Percentiles rank a stretch among this genome's conserved stretches.
These are phyloP conservation scores for Sipha maydis DNA, from an alignment of 2,888 invertebrate species.

Conservation along the genomic window DNA sequence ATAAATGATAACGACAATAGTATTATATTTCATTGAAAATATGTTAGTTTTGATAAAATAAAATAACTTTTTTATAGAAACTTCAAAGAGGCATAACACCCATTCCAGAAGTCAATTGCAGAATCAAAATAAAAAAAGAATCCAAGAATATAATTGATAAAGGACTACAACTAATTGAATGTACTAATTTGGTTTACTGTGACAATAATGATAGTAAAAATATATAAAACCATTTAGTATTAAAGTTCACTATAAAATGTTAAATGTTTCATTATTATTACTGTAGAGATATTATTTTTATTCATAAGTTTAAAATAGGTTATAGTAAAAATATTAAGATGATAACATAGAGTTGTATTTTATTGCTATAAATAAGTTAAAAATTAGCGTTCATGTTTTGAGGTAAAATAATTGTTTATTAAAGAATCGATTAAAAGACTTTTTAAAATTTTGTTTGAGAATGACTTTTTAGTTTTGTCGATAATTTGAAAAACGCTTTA, in stretches of 20 bases:
- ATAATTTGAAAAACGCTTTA: too few relatives aligned
- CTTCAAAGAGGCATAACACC: conserved; percentile 58
- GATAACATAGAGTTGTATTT: too few relatives aligned
- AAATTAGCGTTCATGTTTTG: too few relatives aligned
- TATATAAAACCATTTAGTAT: not conserved
- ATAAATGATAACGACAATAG: too few relatives aligned
- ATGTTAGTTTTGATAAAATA: not conserved
- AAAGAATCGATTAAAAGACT: too few relatives aligned
- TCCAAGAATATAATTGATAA: not conserved
- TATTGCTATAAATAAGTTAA: too few relatives aligned
- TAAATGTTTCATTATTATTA: conserved; percentile 32
- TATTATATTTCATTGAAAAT: too few relatives aligned
- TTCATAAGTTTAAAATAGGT: not conserved
- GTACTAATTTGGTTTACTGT: conserved; percentile 11
- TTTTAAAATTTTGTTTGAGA: too few relatives aligned
- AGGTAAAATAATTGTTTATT: too few relatives aligned
- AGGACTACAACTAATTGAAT: conserved; percentile 44
- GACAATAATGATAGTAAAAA: conserved; percentile 24
- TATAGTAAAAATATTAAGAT: too few relatives aligned
- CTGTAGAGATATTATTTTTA: not conserved
- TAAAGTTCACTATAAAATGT: not conserved
- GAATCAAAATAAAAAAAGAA: conserved; percentile 11
- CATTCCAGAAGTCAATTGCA: conserved; percentile 48
- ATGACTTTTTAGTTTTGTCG: too few relatives aligned
- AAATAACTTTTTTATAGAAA: conserved; percentile 36